phyloP scores from a whole-genome alignment of 92 coral and sea anemone species.

The Montipora capitata region DNA sequence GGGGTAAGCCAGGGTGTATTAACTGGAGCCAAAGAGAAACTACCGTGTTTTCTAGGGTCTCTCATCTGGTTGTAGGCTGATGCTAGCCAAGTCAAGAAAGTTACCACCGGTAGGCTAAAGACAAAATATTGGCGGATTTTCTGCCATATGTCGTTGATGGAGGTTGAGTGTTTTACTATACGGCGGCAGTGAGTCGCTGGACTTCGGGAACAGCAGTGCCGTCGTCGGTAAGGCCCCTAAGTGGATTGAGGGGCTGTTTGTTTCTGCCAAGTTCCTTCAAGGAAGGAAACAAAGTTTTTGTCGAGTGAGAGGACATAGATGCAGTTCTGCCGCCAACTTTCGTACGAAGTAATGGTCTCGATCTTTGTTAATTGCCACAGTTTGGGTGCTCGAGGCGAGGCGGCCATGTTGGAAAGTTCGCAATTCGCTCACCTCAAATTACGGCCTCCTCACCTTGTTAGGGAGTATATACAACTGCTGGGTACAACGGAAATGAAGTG shows the following conservation, averaged over 20 bases:
- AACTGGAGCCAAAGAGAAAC: conserved; percentile 65
- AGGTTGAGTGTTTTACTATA: conserved; percentile 71
- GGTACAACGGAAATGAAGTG: no score
- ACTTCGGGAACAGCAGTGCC: conserved; percentile 63
- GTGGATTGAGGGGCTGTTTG: conserved; percentile 55
- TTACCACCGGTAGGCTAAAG: conserved; percentile 73
- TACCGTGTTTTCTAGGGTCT: conserved; percentile 74
- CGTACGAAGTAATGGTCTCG: conserved; percentile 62
- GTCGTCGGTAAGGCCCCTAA: conserved; percentile 56
- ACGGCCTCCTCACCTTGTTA: conserved; percentile 30
- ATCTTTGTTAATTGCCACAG: conserved; percentile 66
- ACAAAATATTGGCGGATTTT: conserved; percentile 46
- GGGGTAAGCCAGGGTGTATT: conserved; percentile 77
- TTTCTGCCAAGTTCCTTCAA: conserved; percentile 66
- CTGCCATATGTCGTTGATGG: conserved; percentile 72
- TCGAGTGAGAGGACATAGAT: conserved; percentile 52
- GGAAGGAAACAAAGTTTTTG: conserved; percentile 68
- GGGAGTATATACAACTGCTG: conserved; percentile 7
- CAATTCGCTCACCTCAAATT: conserved; percentile 20
- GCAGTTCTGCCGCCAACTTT: conserved; percentile 69
- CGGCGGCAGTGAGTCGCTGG: conserved; percentile 66
- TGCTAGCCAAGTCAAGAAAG: conserved; percentile 1
- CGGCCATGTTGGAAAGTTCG: conserved; percentile 62
- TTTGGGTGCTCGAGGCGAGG: conserved; percentile 63
- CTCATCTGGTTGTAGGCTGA: conserved; percentile 51